Evolutionary conservation across 2,797 vertebrate genomes (phyloP).

Genomic region (Triplophysa bombifrons): DNA sequence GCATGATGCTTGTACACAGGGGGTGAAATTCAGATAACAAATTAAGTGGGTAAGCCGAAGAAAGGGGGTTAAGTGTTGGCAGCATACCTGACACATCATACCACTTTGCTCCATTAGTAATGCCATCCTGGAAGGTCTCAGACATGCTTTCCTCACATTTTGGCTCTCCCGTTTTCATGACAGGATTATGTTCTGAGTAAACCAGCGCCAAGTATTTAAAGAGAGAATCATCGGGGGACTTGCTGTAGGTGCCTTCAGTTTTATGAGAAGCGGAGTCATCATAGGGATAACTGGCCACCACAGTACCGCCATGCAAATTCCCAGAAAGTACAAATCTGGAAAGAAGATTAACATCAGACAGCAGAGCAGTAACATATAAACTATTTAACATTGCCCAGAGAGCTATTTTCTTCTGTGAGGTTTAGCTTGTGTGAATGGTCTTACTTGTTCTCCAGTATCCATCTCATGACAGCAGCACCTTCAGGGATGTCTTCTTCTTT

Average conservation of each 20-base stretch:
- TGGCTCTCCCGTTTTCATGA: conserved; percentile 91
- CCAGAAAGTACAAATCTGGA: conserved; percentile 93
- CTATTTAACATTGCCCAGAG: neutral
- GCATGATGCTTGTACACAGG: neutral
- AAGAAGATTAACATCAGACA: neutral
- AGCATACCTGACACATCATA: conserved; percentile 91
- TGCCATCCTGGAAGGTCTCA: conserved; percentile 89
- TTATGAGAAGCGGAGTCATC: conserved; percentile 86
- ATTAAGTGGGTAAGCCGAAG: neutral
- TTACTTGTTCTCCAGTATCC: conserved; percentile 91
- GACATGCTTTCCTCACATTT: conserved; percentile 75
- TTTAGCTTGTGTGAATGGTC: conserved; percentile 23
- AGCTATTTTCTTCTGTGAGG: neutral
- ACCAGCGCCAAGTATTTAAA: conserved; percentile 87
- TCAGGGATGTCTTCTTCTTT: conserved; percentile 78
- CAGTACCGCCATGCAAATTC: conserved; percentile 93
- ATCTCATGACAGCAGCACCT: conserved; percentile 85
- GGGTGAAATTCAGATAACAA: neutral
- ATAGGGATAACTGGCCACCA: conserved; percentile 97
- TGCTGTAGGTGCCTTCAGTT: conserved; percentile 82
- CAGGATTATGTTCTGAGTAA: conserved; percentile 87
- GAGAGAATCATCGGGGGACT: conserved; percentile 86
- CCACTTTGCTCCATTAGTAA: conserved; percentile 95
- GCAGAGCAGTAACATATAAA: neutral
- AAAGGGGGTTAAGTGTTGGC: neutral